Evolutionary conservation across 2,113 vertebrate genomes (phyloP).

Genomic region (Nibea albiflora): DNA sequence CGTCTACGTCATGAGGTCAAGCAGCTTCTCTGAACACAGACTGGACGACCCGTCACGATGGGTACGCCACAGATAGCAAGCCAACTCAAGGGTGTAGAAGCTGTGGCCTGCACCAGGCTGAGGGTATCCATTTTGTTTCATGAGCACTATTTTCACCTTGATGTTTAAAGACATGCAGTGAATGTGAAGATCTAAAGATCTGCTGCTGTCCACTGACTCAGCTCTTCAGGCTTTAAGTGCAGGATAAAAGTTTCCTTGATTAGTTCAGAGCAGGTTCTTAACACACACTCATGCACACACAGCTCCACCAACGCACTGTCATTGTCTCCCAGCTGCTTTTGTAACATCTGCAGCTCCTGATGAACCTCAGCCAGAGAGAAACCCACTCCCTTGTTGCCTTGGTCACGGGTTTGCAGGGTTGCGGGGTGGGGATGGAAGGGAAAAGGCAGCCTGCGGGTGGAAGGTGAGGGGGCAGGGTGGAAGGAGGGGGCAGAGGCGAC

Average conservation of each 20-base stretch:
- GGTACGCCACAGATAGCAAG: too few species aligned
- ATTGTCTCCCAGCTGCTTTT: constrained; percentile 90
- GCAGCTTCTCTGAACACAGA: too few species aligned
- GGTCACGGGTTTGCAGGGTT: constrained; percentile 75
- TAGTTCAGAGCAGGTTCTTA: background rate
- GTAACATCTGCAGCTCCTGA: constrained; percentile 94
- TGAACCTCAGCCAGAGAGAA: constrained; percentile 92
- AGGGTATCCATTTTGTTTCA: too few species aligned
- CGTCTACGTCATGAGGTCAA: too few species aligned
- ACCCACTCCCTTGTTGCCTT: constrained; percentile 46
- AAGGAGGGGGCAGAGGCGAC: constrained; percentile 64
- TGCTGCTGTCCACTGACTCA: background rate
- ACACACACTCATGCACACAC: constrained; percentile 35
- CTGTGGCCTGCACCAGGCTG: too few species aligned
- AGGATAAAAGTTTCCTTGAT: background rate
- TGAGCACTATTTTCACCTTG: too few species aligned
- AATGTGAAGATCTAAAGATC: too few species aligned
- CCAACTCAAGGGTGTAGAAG: too few species aligned
- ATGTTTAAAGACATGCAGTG: too few species aligned
- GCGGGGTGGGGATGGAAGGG: constrained; percentile 66
- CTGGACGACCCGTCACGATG: too few species aligned
- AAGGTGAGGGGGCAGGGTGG: constrained; percentile 23
- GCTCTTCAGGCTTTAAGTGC: background rate
- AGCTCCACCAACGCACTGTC: constrained; percentile 71
- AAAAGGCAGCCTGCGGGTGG: constrained; percentile 66